A percentile compares a stretch with the other conserved stretches of the same genome.
These are phyloP conservation scores for Indri indri DNA, from an alignment of 2,113 vertebrate species.

Conservation along the genomic window DNA sequence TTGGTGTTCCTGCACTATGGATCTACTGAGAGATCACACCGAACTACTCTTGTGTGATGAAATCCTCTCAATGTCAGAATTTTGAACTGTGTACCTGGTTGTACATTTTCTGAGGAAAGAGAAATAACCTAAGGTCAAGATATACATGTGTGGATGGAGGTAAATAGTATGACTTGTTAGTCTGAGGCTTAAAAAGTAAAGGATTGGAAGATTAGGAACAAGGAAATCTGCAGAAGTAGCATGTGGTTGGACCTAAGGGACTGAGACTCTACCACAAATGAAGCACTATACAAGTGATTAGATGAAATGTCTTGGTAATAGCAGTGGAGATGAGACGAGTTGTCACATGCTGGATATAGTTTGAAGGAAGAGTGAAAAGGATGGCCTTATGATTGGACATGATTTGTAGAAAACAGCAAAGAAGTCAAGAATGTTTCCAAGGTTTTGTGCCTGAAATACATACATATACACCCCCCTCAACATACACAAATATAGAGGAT, in stretches of 20 bases:
- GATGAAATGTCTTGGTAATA: not conserved
- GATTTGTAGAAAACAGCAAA: not conserved
- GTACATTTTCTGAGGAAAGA: not conserved
- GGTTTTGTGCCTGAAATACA: not conserved
- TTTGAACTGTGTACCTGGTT: not conserved
- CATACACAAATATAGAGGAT: not conserved
- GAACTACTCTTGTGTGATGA: not conserved
- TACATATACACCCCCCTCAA: accelerated
- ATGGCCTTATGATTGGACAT: not conserved
- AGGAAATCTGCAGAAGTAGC: not conserved
- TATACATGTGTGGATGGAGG: too few species aligned
- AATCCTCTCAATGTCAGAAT: not conserved
- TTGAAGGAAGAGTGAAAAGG: not conserved
- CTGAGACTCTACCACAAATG: not conserved
- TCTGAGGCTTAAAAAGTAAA: not conserved
- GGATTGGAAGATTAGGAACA: not conserved
- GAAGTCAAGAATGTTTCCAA: not conserved
- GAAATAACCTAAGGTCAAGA: not conserved
- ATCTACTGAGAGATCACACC: not conserved
- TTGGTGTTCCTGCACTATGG: accelerated
- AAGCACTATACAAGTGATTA: not conserved
- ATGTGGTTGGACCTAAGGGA: not conserved
- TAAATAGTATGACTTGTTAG: not conserved
- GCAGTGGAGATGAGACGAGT: accelerated
- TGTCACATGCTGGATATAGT: not conserved